Percentiles rank a stretch among this genome's conserved stretches.
Evolutionary conservation across 2,888 invertebrate species (phyloP).

Genomic region (Margaritifera margaritifera): DNA sequence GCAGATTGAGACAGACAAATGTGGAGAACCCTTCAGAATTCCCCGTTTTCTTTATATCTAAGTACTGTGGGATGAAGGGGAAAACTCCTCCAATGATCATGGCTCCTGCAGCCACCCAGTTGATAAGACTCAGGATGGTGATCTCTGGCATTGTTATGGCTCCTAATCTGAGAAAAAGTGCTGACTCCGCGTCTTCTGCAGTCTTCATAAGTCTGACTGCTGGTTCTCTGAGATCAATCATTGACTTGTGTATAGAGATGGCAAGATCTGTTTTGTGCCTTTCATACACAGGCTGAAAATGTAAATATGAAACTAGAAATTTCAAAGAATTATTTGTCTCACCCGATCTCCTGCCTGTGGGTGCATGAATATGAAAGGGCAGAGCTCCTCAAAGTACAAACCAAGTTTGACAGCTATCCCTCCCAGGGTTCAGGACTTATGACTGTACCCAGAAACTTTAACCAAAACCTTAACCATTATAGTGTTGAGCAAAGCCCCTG

Average conservation of each 20-base stretch:
- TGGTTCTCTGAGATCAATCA: conserved; percentile 28
- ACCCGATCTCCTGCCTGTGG: too few relatives aligned
- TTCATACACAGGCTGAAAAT: too few relatives aligned
- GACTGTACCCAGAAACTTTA: too few relatives aligned
- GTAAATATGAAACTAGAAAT: too few relatives aligned
- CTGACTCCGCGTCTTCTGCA: conserved; percentile 12
- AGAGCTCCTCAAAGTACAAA: too few relatives aligned
- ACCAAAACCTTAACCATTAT: too few relatives aligned
- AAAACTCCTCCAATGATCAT: conserved; percentile 97
- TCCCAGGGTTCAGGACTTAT: too few relatives aligned
- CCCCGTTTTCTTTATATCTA: conserved; percentile 90
- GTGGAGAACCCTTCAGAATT: conserved; percentile 98
- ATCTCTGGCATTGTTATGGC: conserved; percentile 38
- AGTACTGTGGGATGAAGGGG: conserved; percentile 96
- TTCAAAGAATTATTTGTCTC: too few relatives aligned
- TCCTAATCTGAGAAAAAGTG: conserved; percentile 9
- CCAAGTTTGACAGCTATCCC: too few relatives aligned
- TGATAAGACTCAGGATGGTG: conserved; percentile 44
- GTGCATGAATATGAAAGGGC: too few relatives aligned
- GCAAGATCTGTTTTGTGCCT: too few relatives aligned
- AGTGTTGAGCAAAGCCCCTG: too few relatives aligned
- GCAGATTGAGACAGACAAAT: conserved; percentile 94
- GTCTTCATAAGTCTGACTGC: conserved; percentile 21
- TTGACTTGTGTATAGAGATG: conserved; percentile 4
- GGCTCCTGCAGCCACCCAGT: conserved; percentile 74